Percentiles rank a stretch among this genome's conserved stretches.
Conservation (phyloP, 2,113 vertebrate genomes). For the Phasianus colchicus region DNA sequence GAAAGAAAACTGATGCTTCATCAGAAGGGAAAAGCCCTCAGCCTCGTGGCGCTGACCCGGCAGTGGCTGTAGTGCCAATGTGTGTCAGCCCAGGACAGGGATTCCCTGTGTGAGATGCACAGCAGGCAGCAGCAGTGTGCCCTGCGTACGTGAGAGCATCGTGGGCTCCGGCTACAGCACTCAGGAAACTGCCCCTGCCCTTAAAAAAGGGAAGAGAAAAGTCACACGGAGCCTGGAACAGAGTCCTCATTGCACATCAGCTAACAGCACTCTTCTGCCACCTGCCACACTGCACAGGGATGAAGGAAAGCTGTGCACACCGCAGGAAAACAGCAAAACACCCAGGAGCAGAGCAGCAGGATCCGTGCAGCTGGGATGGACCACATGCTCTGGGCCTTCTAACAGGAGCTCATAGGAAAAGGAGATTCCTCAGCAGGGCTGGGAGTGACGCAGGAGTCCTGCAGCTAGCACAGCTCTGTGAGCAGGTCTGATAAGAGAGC, state of each 20-base stretch:
- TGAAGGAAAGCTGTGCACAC: not conserved
- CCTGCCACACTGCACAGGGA: too few relatives aligned
- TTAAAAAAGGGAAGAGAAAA: too few relatives aligned
- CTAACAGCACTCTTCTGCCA: too few relatives aligned
- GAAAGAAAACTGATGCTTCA: not conserved
- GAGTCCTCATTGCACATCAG: too few relatives aligned
- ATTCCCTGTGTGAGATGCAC: accelerated
- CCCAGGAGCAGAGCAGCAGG: not conserved
- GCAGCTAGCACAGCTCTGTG: not conserved
- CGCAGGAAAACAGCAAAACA: not conserved
- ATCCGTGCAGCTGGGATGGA: not conserved
- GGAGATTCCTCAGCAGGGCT: not conserved
- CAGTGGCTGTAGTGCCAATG: not conserved
- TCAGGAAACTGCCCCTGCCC: too few relatives aligned
- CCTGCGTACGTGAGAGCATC: too few relatives aligned
- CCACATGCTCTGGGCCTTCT: not conserved
- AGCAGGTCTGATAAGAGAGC: too few relatives aligned
- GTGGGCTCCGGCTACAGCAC: too few relatives aligned
- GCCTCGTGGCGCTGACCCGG: not conserved
- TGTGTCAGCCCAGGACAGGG: not conserved
- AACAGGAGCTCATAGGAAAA: not conserved
- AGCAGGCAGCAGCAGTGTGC: too few relatives aligned
- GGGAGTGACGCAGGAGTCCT: not conserved
- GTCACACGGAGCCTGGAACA: too few relatives aligned
- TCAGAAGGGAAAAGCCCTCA: not conserved